These are phyloP conservation scores for Meiosimyza platycephala DNA, from an alignment of 2,888 invertebrate species.

Conservation along the genomic window DNA sequence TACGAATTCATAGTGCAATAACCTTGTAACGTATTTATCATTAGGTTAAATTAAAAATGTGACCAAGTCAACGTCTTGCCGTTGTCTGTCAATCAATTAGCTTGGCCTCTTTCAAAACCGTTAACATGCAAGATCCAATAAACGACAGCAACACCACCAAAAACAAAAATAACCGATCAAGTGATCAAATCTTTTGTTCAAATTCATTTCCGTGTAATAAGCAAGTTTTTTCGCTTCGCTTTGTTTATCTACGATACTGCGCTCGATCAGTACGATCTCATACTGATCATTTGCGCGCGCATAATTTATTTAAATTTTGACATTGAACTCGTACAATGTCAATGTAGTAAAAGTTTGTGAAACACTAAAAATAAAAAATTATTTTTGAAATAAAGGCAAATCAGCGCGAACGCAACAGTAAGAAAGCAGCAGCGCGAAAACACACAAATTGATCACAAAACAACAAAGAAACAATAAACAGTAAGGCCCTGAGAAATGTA, in stretches of 20 bases:
- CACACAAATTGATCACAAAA: conserved; percentile 2
- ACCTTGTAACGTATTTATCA: conserved; percentile 9
- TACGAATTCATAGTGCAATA: neutral
- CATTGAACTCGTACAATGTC: conserved; percentile 64
- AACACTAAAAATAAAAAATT: neutral
- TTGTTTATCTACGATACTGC: conserved; percentile 10
- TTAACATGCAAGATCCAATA: neutral
- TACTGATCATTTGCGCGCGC: conserved; percentile 45
- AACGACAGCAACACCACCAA: neutral
- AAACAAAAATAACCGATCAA: neutral
- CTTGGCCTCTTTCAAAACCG: neutral
- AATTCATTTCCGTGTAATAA: conserved; percentile 56
- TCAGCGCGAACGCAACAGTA: neutral
- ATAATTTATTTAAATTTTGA: conserved; percentile 60
- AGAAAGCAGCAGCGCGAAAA: conserved; percentile 10
- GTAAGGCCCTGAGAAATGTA: neutral
- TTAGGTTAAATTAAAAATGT: neutral
- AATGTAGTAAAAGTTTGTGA: conserved; percentile 46
- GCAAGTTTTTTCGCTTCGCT: conserved; percentile 48
- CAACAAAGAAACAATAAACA: conserved; percentile 10
- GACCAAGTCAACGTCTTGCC: neutral
- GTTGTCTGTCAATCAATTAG: conserved; percentile 7
- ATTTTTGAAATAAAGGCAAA: conserved; percentile 7
- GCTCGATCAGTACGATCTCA: neutral
- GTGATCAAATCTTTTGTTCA: conserved; percentile 2